Base-by-base conservation (phyloP, 2,888 invertebrate genomes). In the Himalopsyche japonica region DNA sequence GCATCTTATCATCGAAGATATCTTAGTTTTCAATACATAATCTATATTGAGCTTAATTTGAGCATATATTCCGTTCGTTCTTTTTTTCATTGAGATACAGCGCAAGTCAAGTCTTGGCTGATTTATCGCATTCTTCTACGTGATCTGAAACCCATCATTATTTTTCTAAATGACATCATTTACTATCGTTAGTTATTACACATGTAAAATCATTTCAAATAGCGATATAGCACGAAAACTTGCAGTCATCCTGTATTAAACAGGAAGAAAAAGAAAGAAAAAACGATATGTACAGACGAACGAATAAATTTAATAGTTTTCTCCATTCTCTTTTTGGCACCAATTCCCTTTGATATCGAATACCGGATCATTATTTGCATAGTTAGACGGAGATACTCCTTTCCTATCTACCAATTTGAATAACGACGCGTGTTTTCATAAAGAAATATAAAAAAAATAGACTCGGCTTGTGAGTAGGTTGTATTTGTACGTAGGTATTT, bases 281-380 rank as follows among this genome's bases (percentile, higher is more conserved):
- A 81, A 84, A 64, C 81, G 84, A 81, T 49, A 79, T 47, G 82
- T 80, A 83, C 83, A 80, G 76, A 76, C 81, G 83, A 84, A 81
- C 79, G 81, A 76, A 86, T 80, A 84, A 78, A 78, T 84, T 82
- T 86, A 86, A 86, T 86, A 84, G 86, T 86, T 86, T 86, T 86
- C 78, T 79, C 37, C 70, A 20, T 76, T 82, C 81, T 83, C 84
- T 84, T 84, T 84, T 83, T 64, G 84, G 83, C 84, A 84, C 82
- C 85, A 85, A 86, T 84, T 85, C 81, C 83, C 84, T 86, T 86
- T 86, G 86, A 86, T 83, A 86, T 86, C 80, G 86, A 84, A 86
- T 86, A 83, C 85, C 79, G 79, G 82, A 86, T 86, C 86, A 85
- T 86, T 86, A 86, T 86, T 86, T 86, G 86, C 86, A 86, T 85